Base-by-base conservation (phyloP, 2,888 invertebrate genomes). In the Leptopilina syphax region DNA sequence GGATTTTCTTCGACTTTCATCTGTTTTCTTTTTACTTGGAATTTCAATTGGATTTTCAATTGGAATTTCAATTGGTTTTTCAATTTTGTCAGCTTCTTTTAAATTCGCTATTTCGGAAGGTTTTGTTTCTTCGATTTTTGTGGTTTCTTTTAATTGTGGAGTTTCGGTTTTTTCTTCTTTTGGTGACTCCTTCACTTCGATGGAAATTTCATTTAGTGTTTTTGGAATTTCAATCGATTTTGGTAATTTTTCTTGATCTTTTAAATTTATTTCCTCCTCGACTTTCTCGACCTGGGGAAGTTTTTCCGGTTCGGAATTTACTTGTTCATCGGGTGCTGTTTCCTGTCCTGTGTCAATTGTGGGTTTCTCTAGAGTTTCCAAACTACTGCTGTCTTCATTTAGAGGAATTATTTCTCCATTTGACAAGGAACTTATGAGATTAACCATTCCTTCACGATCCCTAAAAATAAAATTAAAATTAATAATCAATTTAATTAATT, bases 391-490 rank as follows among this genome's bases (percentile, higher is more conserved):
- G 81, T 95, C 95, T 81, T 95, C 95, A 18, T 94, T 93, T 68
- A 94, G 92, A 41, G 94, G 93, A 81, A 94, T 90, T 81, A 95
- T 94, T 88, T 96, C 96, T 24, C 96, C 96, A 87, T 94, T 94
- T 79, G 95, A 95, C 77, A 98, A 92, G 83, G 95, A 94, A 66
- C 94, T 93, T 90, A 98, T 97, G 57, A 98, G 93, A 89, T 94
- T 94, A 9, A 96, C 95, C 85, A 99, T 93, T 85, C 97, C 97
- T 85, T 96, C 96, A 84, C 97, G 93, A 93, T 95, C 95, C 91
- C 98, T 97, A 89, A 77, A 18, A 83, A 79, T 78, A 27, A 8
- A 73, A 34, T 7, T 27, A 4, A 34, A 34, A 34, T 34, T 34
- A 34, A 4, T 34, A 3, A 34, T 34, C 34, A 34, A 2, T 27